These are phyloP conservation scores for Rhynchopsitta pachyrhyncha DNA, from an alignment of 2,113 vertebrate species.

Conservation along the genomic window DNA sequence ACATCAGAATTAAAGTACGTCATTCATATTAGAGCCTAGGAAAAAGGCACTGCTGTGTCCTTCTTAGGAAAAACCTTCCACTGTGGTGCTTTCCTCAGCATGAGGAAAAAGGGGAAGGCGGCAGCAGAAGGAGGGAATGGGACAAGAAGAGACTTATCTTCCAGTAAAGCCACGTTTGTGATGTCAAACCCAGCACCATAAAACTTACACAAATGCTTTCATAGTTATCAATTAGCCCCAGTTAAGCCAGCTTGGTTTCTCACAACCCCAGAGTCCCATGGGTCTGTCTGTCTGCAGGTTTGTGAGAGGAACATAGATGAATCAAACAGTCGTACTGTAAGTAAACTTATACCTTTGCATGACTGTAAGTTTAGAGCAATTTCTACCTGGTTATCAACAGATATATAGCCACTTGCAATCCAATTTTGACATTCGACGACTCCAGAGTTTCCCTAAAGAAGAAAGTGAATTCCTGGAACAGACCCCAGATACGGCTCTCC, in stretches of 20 bases:
- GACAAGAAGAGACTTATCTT: background rate
- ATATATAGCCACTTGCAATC: background rate
- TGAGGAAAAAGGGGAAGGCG: background rate
- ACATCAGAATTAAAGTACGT: background rate
- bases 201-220: background rate
- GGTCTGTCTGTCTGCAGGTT: background rate
- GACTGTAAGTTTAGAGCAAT: rapidly evolving
- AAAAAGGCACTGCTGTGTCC: background rate
- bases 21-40: background rate
- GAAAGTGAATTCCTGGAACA: background rate
- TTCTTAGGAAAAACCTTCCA: background rate
- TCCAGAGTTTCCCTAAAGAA: background rate
- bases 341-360: background rate
- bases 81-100: rapidly evolving
- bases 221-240: background rate
- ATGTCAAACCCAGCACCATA: background rate
- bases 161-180: rapidly evolving
- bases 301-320: background rate
- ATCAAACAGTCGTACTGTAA: background rate
- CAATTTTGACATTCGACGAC: background rate
- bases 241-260: background rate
- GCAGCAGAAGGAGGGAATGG: background rate
- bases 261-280: background rate
- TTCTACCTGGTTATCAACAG: background rate
- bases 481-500: background rate